Percentiles rank a stretch among this genome's conserved stretches.
Conservation (phyloP, 2,113 vertebrate species). For the Oncorhynchus kisutch region DNA sequence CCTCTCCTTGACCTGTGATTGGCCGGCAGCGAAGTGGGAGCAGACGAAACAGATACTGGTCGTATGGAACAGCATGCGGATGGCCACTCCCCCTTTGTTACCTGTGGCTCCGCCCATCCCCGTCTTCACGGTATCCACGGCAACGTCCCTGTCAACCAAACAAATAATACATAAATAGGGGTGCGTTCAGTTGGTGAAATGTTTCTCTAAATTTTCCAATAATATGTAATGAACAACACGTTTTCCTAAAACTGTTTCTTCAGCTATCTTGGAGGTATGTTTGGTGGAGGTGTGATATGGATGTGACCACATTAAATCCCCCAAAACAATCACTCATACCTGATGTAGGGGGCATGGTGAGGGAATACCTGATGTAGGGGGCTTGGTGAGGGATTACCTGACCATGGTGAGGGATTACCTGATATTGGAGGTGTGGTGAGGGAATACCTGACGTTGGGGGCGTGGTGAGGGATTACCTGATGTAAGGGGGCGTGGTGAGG, state of each 20-base stretch:
- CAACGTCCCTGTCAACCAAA: conserved; percentile 84
- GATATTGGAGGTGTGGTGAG: conserved; percentile 83
- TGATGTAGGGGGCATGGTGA: not conserved
- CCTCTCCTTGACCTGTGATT: conserved; percentile 96
- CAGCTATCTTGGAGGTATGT: too few species aligned
- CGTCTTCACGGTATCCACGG: conserved; percentile 96
- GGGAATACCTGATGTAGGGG: not conserved
- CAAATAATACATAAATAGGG: not conserved
- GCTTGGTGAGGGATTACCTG: not conserved
- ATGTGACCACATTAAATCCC: too few species aligned
- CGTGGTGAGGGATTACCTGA: not conserved
- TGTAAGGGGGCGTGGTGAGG: not conserved
- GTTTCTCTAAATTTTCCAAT: too few species aligned
- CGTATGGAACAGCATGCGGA: conserved; percentile 94
- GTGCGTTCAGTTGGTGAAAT: not conserved
- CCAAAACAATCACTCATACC: not conserved
- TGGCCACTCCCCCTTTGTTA: conserved; percentile 96
- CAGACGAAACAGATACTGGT: conserved; percentile 98
- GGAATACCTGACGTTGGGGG: conserved; percentile 41
- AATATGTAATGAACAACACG: too few species aligned
- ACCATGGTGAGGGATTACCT: not conserved
- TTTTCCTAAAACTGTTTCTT: too few species aligned
- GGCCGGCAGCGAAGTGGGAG: conserved; percentile 96
- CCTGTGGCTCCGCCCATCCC: conserved; percentile 99
- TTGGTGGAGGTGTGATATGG: too few species aligned